These are phyloP conservation scores for Numida meleagris DNA, from an alignment of 2,113 vertebrate genomes.

Conservation along the genomic window DNA sequence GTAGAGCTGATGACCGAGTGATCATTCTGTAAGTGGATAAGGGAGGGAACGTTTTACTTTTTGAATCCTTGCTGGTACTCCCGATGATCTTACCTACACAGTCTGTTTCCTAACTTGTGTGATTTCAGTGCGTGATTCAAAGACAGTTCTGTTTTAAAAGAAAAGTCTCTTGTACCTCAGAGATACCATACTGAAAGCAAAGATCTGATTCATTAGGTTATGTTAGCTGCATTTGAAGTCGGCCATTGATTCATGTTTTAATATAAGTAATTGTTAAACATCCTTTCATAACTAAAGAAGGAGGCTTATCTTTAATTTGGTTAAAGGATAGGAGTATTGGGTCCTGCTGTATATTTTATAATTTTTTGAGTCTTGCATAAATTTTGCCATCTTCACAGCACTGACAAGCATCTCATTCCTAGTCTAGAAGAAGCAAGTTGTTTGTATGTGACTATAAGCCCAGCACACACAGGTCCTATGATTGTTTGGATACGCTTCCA, in stretches of 20 bases:
- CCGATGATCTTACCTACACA: neutral
- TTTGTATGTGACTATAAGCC: neutral
- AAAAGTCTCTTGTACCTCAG: neutral
- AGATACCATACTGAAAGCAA: neutral
- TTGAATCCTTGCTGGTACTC: neutral
- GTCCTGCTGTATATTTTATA: neutral
- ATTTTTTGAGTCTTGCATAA: neutral
- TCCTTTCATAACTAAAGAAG: neutral
- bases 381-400: neutral
- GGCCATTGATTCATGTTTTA: neutral
- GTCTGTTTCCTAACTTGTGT: neutral
- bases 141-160: neutral
- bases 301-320: neutral
- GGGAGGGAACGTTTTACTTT: neutral
- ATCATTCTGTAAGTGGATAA: neutral
- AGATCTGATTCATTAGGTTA: neutral
- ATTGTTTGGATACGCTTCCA: neutral
- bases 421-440: neutral
- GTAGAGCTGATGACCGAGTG: neutral
- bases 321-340: neutral
- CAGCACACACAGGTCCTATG: neutral
- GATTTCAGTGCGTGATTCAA: neutral
- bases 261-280: neutral
- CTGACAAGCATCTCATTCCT: neutral
- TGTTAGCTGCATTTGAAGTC: neutral